phyloP scores from a whole-genome alignment of 1,140 invertebrate species.

The Diuraphis noxia region DNA sequence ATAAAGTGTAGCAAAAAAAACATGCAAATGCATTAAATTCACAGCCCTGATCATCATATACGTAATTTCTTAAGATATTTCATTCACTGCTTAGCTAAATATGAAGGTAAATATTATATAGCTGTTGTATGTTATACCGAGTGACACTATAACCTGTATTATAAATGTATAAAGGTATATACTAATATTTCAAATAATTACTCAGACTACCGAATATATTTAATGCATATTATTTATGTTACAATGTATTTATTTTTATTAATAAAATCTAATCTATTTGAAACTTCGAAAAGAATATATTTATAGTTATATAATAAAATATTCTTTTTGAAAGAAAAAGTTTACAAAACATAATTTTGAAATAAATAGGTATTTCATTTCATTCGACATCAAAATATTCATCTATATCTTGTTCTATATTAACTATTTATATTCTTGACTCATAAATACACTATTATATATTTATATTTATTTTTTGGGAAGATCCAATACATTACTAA shows the following conservation, averaged over 20 bases:
- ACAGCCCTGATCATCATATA: no score
- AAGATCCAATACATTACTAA: not conserved
- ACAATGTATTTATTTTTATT: not conserved
- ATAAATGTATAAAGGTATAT: not conserved
- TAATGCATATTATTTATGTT: not conserved
- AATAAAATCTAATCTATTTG: not conserved
- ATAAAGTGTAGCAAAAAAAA: no score
- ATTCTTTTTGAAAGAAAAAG: not conserved
- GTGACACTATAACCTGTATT: no score
- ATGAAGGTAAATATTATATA: not conserved
- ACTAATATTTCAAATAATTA: not conserved
- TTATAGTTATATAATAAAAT: not conserved
- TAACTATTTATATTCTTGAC: not conserved
- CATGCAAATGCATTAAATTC: no score
- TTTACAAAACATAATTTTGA: not conserved
- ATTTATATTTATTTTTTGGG: not conserved
- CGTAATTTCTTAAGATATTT: not conserved
- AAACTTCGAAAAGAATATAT: no score
- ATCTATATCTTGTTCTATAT: not conserved
- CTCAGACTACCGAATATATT: not conserved
- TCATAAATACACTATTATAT: not conserved
- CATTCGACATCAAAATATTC: not conserved
- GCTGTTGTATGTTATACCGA: no score
- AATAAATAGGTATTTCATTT: not conserved
- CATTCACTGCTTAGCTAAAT: not conserved